These are phyloP conservation scores for Conus betulinus DNA, from an alignment of 1,140 invertebrate species.

Conservation along the genomic window DNA sequence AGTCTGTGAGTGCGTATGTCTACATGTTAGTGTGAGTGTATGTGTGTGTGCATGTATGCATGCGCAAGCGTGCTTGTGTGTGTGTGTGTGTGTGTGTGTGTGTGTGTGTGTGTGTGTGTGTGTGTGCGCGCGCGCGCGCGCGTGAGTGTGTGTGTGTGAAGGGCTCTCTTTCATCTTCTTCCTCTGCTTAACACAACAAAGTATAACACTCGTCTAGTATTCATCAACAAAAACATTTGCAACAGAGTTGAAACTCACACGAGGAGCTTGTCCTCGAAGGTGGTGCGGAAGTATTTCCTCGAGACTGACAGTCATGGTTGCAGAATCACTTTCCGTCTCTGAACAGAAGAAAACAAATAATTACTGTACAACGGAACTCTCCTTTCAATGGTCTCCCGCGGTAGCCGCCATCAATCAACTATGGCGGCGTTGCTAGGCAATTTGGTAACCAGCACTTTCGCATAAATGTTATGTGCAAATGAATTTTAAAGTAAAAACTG, in stretches of 20 bases:
- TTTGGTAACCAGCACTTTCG: neutral
- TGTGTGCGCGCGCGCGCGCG: too few relatives aligned
- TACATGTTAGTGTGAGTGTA: too few relatives aligned
- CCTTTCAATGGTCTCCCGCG: neutral
- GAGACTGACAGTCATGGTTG: constrained; percentile 71
- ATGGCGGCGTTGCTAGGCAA: constrained; percentile 30
- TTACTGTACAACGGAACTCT: neutral
- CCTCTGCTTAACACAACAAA: neutral
- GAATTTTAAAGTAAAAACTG: too few relatives aligned
- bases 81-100: too few relatives aligned
- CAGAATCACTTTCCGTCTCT: neutral
- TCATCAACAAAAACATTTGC: neutral
- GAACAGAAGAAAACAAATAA: neutral
- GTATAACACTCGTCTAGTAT: too few relatives aligned
- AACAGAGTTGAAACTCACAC: constrained; percentile 67
- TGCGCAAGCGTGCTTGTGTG: too few relatives aligned
- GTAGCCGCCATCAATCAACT: constrained; percentile 23
- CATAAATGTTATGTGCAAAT: too few relatives aligned
- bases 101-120: too few relatives aligned
- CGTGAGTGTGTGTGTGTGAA: too few relatives aligned
- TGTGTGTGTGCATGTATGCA: too few relatives aligned
- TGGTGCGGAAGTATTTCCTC: constrained; percentile 75
- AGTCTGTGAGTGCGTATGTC: neutral
- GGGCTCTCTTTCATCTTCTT: too few relatives aligned
- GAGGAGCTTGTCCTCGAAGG: constrained; percentile 76